Conservation (phyloP, 2,797 vertebrate genomes). For the Notolepis coatsorum region DNA sequence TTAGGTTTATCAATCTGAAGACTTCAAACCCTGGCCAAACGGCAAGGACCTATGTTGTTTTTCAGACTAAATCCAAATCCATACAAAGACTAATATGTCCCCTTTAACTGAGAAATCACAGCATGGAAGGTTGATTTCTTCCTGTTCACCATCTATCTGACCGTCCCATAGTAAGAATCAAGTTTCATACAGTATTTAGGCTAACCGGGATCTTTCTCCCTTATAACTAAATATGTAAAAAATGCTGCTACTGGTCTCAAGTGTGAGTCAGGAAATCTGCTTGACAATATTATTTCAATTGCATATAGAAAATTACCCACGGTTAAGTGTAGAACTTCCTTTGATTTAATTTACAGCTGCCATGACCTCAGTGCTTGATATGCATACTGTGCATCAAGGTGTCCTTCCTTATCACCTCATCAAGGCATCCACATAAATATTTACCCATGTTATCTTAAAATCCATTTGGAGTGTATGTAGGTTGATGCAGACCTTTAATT, state of each 20-base stretch:
- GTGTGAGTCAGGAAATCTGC: constrained; percentile 15
- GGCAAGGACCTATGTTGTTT: too few relatives aligned
- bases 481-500: constrained; percentile 25
- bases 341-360: constrained; percentile 21
- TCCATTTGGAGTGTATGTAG: constrained; percentile 36
- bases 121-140: constrained; percentile 11
- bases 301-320: constrained; percentile 34
- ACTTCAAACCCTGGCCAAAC: too few relatives aligned
- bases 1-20: too few relatives aligned
- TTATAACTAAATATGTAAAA: constrained; percentile 62
- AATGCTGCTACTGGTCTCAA: constrained; percentile 41
- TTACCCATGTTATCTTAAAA: constrained; percentile 59
- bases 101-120: constrained; percentile 22
- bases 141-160: constrained; percentile 23
- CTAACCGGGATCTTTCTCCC: constrained; percentile 38
- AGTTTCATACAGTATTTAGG: constrained; percentile 55
- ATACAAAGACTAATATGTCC: constrained; percentile 2
- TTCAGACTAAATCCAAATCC: not conserved
- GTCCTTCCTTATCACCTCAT: constrained; percentile 41
- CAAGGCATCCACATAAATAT: constrained; percentile 41
- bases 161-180: constrained; percentile 48
- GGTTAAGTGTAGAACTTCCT: constrained; percentile 30
- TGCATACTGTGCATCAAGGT: constrained; percentile 44
- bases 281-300: constrained; percentile 69
- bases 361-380: constrained; percentile 43